Evolutionary conservation across 1,140 invertebrate species (phyloP), one percentile per base, ranked within the genome.

Genomic region (Muscidifurax raptorellus): DNA sequence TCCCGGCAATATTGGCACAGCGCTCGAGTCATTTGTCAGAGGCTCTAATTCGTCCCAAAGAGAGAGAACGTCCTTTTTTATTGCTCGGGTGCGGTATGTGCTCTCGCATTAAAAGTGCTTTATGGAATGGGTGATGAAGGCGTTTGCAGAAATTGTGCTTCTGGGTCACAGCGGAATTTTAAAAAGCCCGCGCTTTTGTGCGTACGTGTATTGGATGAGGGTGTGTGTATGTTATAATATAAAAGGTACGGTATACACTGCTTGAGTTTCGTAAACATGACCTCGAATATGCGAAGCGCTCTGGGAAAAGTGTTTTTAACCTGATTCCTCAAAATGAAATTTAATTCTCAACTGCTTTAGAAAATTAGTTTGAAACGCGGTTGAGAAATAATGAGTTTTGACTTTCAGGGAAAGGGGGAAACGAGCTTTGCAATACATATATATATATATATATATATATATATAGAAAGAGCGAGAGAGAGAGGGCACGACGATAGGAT

Each of bases 151-250:
- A 81, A 67, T 44, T 27, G 72, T 36, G 47, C 52, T 83, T 83
- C 40, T 78, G 64, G 82, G 82, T 83, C 82, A n/a, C 22, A 71
- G 30, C 1, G 22, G 66, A 77, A 83, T 78, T 83, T 77, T 83
- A 59, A 78, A 83, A 83, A 76, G 59, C n/a, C 18, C 52, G 7
- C 28, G 66, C 9, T 22, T 69, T 47, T 71, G 64, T 71, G 15
- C 36, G 28, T 47, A 76, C 67, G 47, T 44, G 5, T 22, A 66
- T 66, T 67, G 59, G 30, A 82, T 67, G 59, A 28, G 71, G n/a
- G 5, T 66, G 15, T 18, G 18, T n/a, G 52, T 18, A 0, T 59
- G 1, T 18, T 59, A 6, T 47, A 25, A 47, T 76, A 82, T 28
- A 76, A 67, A 67, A 5, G 52, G 71, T 59, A 22, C 12, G 40